Evolutionary conservation across 1,140 invertebrate genomes (phyloP).

Genomic region (Babylonia areolata): DNA sequence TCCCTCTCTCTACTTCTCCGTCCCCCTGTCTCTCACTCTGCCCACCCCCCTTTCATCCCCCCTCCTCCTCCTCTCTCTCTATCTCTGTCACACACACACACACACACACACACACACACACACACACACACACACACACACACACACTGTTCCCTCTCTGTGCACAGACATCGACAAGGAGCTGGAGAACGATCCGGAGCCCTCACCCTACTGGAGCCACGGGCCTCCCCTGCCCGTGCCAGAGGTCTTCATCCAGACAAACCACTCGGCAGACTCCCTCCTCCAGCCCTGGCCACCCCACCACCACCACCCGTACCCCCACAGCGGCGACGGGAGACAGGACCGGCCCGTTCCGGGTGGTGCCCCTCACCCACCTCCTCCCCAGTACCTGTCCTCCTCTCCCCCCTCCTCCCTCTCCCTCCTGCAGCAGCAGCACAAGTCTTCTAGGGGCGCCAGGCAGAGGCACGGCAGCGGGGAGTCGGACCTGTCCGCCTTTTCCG

Average conservation of each 20-base stretch:
- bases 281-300: not conserved
- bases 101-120: too few species aligned
- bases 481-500: slow-evolving; percentile 15
- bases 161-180: slow-evolving; percentile 34
- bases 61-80: not conserved
- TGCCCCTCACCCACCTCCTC: not conserved
- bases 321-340: too few species aligned
- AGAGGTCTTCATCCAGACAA: slow-evolving; percentile 18
- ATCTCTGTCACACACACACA: not conserved
- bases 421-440: not conserved
- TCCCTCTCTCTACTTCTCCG: too few species aligned
- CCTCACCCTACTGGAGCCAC: slow-evolving; percentile 20
- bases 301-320: not conserved
- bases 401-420: not conserved
- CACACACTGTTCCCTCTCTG: not conserved
- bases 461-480: slow-evolving; percentile 30
- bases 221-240: slow-evolving; percentile 2
- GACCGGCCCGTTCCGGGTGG: not conserved
- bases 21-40: too few species aligned
- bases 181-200: slow-evolving; percentile 30
- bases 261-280: not conserved
- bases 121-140: too few species aligned
- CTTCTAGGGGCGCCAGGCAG: not conserved
- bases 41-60: not conserved
- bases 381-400: not conserved